Percentiles rank a stretch among this genome's conserved stretches.
phyloP scores from a whole-genome alignment of 2,797 vertebrate genomes.

The Sebastolobus alascanus region DNA sequence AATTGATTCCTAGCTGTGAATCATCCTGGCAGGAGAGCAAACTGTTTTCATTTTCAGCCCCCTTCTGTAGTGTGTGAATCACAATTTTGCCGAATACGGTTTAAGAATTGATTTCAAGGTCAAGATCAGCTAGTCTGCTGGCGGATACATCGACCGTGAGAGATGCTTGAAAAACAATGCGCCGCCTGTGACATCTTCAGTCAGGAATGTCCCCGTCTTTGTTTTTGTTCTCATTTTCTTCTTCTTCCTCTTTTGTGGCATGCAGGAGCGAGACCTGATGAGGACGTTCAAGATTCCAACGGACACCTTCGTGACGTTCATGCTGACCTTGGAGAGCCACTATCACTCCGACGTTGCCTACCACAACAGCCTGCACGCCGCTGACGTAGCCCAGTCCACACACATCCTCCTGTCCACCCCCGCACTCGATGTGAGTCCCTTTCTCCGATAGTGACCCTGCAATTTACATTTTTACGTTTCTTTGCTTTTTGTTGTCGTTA shows the following conservation, averaged over 20 bases:
- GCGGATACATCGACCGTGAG: background rate
- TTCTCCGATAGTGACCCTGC: background rate
- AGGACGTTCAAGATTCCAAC: conserved; percentile 97
- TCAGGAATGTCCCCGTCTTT: background rate
- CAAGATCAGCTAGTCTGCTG: background rate
- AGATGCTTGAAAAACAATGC: background rate
- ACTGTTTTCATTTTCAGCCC: conserved; percentile 7
- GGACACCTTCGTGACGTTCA: conserved; percentile 96
- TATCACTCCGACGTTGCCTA: conserved; percentile 96
- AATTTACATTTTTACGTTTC: no score
- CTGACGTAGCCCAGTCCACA: conserved; percentile 97
- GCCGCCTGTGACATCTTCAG: background rate
- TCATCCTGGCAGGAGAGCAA: conserved; percentile 30
- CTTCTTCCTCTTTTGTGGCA: conserved; percentile 16
- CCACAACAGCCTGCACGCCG: conserved; percentile 98
- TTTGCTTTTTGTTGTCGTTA: background rate
- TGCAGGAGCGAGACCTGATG: conserved; percentile 95
- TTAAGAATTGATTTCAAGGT: background rate
- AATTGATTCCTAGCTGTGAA: conserved; percentile 48
- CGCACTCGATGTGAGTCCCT: conserved; percentile 91
- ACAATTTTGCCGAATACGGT: background rate
- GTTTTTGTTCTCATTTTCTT: conserved; percentile 22
- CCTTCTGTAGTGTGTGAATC: conserved; percentile 1
- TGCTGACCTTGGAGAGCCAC: conserved; percentile 98
- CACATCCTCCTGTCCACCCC: conserved; percentile 97